Percentiles rank a stretch among this genome's conserved stretches.
These are phyloP conservation scores for Caenorhabditis sp. DNA, from an alignment of 2,888 invertebrate genomes.

Conservation along the genomic window DNA sequence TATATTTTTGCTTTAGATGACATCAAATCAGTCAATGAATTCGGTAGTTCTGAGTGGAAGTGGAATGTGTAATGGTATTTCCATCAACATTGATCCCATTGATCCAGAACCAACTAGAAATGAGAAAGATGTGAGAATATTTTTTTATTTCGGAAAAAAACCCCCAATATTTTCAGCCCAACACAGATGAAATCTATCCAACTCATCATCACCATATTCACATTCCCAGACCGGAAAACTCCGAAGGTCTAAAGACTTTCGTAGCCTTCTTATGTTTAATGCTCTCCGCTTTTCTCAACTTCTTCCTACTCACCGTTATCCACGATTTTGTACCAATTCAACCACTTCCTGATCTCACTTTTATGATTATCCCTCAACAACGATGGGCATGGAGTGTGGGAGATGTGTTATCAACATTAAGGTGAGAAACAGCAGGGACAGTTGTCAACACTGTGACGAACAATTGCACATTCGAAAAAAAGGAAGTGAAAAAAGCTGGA, in stretches of 20 bases:
- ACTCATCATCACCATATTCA: not conserved
- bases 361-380: conserved; percentile 67
- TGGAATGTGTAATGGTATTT: conserved; percentile 30
- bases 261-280: conserved; percentile 64
- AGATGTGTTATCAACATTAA: conserved; percentile 67
- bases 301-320: conserved; percentile 69
- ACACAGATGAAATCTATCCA: not conserved
- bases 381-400: conserved; percentile 70
- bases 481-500: no score
- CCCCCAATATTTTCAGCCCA: not conserved
- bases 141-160: not conserved
- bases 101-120: conserved; percentile 41
- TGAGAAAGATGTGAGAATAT: conserved; percentile 20
- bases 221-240: conserved; percentile 13
- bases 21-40: conserved; percentile 7
- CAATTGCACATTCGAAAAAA: no score
- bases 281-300: conserved; percentile 68
- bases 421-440: conserved; percentile 38
- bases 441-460: no score
- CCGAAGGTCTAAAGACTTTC: conserved; percentile 63
- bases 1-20: conserved; percentile 15
- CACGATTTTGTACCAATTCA: conserved; percentile 67
- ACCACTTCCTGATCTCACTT: conserved; percentile 66
- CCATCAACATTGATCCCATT: conserved; percentile 46
- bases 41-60: not conserved